phyloP scores from a whole-genome alignment of 2,113 vertebrate species.

The Cryptotis parvus region DNA sequence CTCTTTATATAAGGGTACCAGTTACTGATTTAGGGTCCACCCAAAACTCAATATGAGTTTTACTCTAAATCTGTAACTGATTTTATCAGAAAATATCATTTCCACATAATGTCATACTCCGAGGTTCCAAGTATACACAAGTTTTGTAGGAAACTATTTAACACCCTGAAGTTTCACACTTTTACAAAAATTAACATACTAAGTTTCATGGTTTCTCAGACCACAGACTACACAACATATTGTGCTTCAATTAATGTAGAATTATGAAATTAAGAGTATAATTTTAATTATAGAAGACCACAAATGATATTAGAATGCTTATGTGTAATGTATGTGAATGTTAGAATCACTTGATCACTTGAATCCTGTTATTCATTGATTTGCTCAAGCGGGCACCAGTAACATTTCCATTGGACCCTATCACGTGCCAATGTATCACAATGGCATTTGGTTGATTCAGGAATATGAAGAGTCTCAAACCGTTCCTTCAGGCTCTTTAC shows the following conservation, averaged over 20 bases:
- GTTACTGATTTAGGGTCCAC: neutral
- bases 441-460: too few relatives aligned
- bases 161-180: neutral
- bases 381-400: too few relatives aligned
- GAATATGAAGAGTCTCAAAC: too few relatives aligned
- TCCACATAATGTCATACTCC: slow-evolving; percentile 1
- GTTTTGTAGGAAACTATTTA: slow-evolving; percentile 1
- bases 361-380: too few relatives aligned
- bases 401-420: too few relatives aligned
- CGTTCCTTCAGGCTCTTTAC: too few relatives aligned
- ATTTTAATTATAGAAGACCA: neutral
- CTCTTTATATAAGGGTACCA: neutral
- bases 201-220: neutral
- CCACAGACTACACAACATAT: neutral
- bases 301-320: slow-evolving; percentile 15
- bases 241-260: neutral
- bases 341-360: neutral
- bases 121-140: neutral
- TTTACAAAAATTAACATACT: neutral
- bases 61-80: neutral
- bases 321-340: slow-evolving; percentile 1
- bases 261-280: neutral
- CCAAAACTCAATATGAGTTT: neutral
- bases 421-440: too few relatives aligned
- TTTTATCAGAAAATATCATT: neutral